Evolutionary conservation across 2,113 vertebrate species (phyloP).

Genomic region (Zapus hudsonius): DNA sequence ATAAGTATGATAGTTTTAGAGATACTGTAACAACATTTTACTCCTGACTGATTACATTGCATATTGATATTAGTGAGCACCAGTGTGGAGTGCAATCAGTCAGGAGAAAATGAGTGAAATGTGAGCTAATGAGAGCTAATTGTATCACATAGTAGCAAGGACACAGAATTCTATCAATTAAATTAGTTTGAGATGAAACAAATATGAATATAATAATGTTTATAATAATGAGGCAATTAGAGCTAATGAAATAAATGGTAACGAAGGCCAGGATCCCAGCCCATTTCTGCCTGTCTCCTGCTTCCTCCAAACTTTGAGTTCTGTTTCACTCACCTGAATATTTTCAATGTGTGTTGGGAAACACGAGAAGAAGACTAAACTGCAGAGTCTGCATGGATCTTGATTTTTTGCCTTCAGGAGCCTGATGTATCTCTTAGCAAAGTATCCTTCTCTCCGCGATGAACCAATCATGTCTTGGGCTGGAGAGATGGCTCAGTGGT

Average conservation of each 20-base stretch:
- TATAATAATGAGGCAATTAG: slow-evolving; percentile 90
- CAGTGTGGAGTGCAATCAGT: slow-evolving; percentile 89
- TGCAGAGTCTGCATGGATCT: background rate
- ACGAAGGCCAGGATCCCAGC: slow-evolving; percentile 81
- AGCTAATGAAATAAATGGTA: slow-evolving; percentile 88
- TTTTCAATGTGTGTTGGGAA: background rate
- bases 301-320: slow-evolving; percentile 77
- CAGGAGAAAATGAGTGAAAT: slow-evolving; percentile 89
- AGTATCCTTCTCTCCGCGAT: background rate
- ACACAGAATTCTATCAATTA: slow-evolving; percentile 91
- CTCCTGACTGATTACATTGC: slow-evolving; percentile 90
- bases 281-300: slow-evolving; percentile 58
- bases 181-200: slow-evolving; percentile 91
- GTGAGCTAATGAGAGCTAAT: slow-evolving; percentile 92
- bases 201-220: slow-evolving; percentile 90
- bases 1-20: slow-evolving; percentile 86
- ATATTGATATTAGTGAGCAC: slow-evolving; percentile 89
- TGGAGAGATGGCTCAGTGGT: too few relatives aligned
- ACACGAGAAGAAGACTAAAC: background rate
- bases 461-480: background rate
- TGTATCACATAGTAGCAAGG: slow-evolving; percentile 89
- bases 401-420: background rate
- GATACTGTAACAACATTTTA: slow-evolving; percentile 82
- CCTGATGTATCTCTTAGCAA: background rate
- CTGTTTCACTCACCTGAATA: slow-evolving; percentile 8